Base-by-base conservation (phyloP, 2,888 invertebrate species). In the Cheilosia grossa region DNA sequence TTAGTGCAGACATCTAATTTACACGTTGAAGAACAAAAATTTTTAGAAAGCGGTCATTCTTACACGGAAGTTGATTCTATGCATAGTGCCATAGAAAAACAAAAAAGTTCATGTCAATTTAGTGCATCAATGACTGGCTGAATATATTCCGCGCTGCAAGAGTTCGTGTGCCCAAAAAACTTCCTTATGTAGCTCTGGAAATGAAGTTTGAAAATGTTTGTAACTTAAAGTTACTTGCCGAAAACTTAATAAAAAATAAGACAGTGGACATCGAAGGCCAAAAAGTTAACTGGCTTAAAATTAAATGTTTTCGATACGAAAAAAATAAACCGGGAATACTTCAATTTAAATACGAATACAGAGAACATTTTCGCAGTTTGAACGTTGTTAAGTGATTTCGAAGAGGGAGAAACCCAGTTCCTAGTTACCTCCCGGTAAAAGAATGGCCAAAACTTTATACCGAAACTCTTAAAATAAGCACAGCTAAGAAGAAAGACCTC, bases 1-100 rank as follows among this genome's bases (percentile, higher is more conserved):
- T 2, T 66, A 53, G 66, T 66, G n/a, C 51, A 64, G 21, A 53
- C 44, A 44, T 21, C 24, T 37, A 37, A 51, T 51, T 51, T 51
- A 40, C 21, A 64, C 15, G 30, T 30, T 27, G 6, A 13, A 15
- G 40, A 15, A 13, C 40, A 40, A 4, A 15, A 0, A 24, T 21
- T 19, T 51, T 51, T 51, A 15, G 24, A 51, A 19, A 51, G 24
- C 15, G 49, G 49, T 21, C 49, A 51, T 9, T 51, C 49, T 51
- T 51, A 51, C 21, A 54, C 30, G 54, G 51, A 51, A 51, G 54
- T 54, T 24, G 27, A 54, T 54, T 30, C 37, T 51, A 51, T 67
- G 66, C 42, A 66, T 13, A 67, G 66, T 42, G 53, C 53, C n/a
- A 53, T 66, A 42, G 53, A 66, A 64, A 64, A 64, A 64, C 21